These are phyloP conservation scores for Electrona antarctica DNA, from an alignment of 2,113 vertebrate genomes.

Conservation along the genomic window DNA sequence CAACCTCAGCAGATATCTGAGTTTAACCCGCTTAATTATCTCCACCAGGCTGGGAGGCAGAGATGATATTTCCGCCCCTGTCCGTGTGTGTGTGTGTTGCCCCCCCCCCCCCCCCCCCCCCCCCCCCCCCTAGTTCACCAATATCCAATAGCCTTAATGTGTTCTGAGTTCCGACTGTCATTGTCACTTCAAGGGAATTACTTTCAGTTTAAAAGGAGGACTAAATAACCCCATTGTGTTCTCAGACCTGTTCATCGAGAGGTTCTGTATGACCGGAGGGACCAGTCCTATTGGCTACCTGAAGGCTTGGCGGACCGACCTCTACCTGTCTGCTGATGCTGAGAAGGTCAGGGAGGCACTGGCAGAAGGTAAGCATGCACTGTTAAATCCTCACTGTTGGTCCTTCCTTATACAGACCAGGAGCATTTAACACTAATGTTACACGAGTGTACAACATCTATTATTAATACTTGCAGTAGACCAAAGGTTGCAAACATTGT, in stretches of 20 bases:
- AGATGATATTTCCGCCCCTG: background rate
- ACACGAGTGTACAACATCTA: background rate
- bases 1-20: conserved; percentile 1
- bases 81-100: conserved; percentile 24
- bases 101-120: background rate
- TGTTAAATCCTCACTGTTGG: background rate
- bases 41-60: no score
- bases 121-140: background rate
- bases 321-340: conserved; percentile 94
- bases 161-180: no score
- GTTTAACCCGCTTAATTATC: no score
- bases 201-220: no score
- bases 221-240: conserved; percentile 3
- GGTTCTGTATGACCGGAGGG: conserved; percentile 98
- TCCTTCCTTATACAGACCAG: no score
- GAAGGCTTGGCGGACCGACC: conserved; percentile 96
- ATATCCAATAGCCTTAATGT: background rate
- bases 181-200: background rate
- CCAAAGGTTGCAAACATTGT: background rate
- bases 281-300: conserved; percentile 95
- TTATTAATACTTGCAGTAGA: conserved; percentile 9
- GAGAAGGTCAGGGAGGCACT: conserved; percentile 95
- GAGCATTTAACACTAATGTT: no score
- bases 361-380: conserved; percentile 86
- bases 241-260: conserved; percentile 93